Evolutionary conservation across 1,140 invertebrate species (phyloP).

Genomic region (Theocolax elegans): DNA sequence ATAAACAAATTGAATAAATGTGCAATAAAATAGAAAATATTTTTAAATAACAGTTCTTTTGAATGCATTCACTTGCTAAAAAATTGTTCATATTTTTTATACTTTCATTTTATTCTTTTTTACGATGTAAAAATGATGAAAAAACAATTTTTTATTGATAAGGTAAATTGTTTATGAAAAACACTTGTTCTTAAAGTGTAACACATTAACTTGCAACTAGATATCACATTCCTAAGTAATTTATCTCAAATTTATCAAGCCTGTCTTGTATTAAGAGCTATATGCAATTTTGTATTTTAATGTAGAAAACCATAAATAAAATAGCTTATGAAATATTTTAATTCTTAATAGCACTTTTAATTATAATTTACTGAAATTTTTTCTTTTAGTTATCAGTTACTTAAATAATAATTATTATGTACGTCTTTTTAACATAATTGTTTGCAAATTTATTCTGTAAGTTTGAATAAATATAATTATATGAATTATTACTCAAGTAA

Average conservation of each 20-base stretch:
- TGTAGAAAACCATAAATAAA: too few species aligned
- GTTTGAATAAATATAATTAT: too few species aligned
- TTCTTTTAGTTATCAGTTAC: too few species aligned
- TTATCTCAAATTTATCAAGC: constrained; percentile 17
- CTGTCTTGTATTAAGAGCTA: constrained; percentile 11
- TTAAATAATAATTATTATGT: too few species aligned
- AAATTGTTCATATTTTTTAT: constrained; percentile 15
- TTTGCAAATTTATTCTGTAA: too few species aligned
- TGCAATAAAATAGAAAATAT: constrained; percentile 2
- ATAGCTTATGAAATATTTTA: constrained; percentile 18
- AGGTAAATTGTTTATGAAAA: constrained; percentile 19
- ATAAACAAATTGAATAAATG: too few species aligned
- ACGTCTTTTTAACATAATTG: too few species aligned
- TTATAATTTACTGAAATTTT: too few species aligned
- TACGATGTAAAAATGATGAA: constrained; percentile 25
- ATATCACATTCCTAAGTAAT: constrained; percentile 38
- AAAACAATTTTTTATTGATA: constrained; percentile 7
- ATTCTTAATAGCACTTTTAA: too few species aligned
- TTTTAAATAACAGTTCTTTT: neutral
- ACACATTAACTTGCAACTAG: constrained; percentile 18
- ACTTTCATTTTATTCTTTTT: constrained; percentile 18
- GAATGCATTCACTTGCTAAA: too few species aligned
- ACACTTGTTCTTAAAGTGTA: constrained; percentile 18
- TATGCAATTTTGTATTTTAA: too few species aligned
- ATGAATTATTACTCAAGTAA: constrained; percentile 5